A percentile compares a stretch with the other conserved stretches of the same genome.
Conservation (phyloP, 1,140 invertebrate species). For the Trachymyrmex cornetzi region DNA sequence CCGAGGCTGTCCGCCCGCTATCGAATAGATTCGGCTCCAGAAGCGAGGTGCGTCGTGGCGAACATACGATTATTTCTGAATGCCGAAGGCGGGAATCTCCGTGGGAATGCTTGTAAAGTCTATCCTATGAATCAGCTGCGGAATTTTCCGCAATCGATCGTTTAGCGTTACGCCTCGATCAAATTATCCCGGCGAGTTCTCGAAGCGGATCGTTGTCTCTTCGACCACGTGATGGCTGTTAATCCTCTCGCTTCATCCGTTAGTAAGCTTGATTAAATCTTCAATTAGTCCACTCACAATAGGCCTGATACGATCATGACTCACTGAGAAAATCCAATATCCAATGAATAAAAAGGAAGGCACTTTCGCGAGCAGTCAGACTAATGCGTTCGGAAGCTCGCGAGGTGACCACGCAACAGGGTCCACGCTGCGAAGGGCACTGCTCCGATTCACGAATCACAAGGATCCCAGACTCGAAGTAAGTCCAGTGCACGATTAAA, state of each 20-base stretch:
- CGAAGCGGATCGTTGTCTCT: background rate
- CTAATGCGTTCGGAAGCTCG: background rate
- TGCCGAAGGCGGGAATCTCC: background rate
- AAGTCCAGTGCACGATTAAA: constrained; percentile 46
- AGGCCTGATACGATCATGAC: background rate
- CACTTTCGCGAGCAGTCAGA: constrained; percentile 20
- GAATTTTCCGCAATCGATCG: constrained; percentile 29
- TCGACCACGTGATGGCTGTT: constrained; percentile 4
- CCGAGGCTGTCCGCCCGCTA: constrained; percentile 47
- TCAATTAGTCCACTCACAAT: constrained; percentile 12
- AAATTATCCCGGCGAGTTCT: background rate
- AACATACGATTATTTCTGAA: background rate
- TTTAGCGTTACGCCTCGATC: background rate
- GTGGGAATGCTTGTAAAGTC: background rate
- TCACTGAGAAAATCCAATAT: constrained; percentile 9
- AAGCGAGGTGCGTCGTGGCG: background rate
- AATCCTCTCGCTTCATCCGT: background rate
- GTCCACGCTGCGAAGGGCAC: constrained; percentile 15
- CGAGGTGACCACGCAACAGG: background rate
- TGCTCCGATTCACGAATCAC: constrained; percentile 30
- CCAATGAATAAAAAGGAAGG: background rate
- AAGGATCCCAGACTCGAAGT: constrained; percentile 10
- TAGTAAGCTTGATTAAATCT: background rate
- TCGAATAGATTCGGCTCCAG: constrained; percentile 1
- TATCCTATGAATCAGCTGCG: background rate